Evolutionary conservation across 2,797 vertebrate species (phyloP), one percentile per base, ranked within the genome.

Genomic region (Chromobotia macracanthus): DNA sequence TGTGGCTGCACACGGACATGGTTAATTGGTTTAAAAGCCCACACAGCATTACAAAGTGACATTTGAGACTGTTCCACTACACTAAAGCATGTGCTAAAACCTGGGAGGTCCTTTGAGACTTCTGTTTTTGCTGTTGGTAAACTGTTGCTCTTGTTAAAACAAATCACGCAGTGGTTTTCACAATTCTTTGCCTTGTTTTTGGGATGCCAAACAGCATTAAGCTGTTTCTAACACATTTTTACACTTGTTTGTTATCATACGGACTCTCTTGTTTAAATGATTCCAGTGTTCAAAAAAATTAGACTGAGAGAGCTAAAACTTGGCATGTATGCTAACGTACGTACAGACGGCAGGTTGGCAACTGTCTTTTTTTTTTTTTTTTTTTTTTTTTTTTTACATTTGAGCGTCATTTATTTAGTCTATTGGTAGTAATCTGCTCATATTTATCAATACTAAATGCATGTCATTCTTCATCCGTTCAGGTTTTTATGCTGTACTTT

Each of bases 351-450:
- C 13, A 16, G 7, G 18, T 35, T 63, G 6, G 3, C 28, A 35
- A 13, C 5, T 15, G 44, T n/a, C n/a, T n/a, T n/a, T n/a, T n/a
- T n/a, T n/a, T n/a, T n/a, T n/a, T n/a, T n/a, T n/a, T n/a, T n/a
- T n/a, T n/a, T n/a, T 21, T 19, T 28, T 11, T 9, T 50, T 31
- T 53, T 68, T 79, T 21, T n/a, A 64, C 72, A 21, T 56, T 18
- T 23, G 74, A 65, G 80, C 88, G 79, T 84, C 79, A 81, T 81
- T 83, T 5, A 55, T 18, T 58, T 71, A n/a, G 66, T 73, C 67
- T 66, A 73, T 84, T 87, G 85, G 23, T 66, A 82, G 65, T 86
- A 83, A 87, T 79, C 68, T 15, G 16, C 16, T 44, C 16, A 18
- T 1, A 31, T 12, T 38, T 64, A 25, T 56, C 8, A 48, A 38